These are phyloP conservation scores for Herpailurus yagouaroundi DNA, from an alignment of 2,113 vertebrate genomes.

Conservation along the genomic window DNA sequence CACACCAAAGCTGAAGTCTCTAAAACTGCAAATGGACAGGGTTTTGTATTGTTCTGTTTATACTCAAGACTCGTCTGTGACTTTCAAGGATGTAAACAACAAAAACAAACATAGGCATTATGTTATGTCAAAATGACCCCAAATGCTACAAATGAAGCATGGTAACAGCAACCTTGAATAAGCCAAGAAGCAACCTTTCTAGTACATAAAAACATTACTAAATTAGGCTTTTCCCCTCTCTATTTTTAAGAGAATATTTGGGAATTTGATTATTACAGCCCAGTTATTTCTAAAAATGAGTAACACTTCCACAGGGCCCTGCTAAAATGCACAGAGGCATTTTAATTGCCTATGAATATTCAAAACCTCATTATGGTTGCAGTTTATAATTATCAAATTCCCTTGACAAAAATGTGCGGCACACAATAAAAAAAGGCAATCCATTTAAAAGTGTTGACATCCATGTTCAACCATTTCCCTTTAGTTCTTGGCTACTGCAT, in stretches of 20 bases:
- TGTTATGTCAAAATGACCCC: background rate
- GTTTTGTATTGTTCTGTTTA: background rate
- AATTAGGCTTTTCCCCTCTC: conserved; percentile 35
- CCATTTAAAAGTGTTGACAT: conserved; percentile 82
- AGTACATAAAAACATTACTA: background rate
- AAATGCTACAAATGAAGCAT: background rate
- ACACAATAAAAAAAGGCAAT: conserved; percentile 80
- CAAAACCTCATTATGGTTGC: conserved; percentile 86
- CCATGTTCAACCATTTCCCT: conserved; percentile 74
- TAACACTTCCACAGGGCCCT: conserved; percentile 78
- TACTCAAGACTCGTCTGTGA: background rate
- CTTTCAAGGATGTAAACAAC: background rate
- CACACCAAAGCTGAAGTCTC: background rate
- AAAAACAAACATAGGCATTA: background rate
- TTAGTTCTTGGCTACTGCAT: conserved; percentile 39
- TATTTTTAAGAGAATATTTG: conserved; percentile 69
- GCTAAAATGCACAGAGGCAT: conserved; percentile 83
- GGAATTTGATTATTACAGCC: conserved; percentile 79
- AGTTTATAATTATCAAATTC: conserved; percentile 84
- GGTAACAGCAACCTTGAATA: background rate
- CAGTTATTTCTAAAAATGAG: conserved; percentile 83
- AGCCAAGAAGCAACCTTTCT: background rate
- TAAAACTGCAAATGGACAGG: background rate
- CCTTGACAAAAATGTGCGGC: conserved; percentile 82
- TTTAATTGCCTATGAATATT: conserved; percentile 90